Base-by-base conservation (phyloP, 2,888 invertebrate genomes). In the Halictus quadricinctus region DNA sequence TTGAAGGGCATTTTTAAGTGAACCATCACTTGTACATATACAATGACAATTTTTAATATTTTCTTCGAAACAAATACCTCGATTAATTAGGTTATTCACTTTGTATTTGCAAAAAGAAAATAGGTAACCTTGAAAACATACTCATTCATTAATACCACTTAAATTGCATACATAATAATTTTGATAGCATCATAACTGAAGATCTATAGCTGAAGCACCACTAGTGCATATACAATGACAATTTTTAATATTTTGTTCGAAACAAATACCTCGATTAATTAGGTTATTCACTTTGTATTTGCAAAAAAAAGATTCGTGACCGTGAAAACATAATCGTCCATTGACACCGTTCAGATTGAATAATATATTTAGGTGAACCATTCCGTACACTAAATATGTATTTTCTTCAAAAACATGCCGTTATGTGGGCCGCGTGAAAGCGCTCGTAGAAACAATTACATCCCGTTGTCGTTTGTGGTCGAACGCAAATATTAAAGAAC, bases 401-500 rank as follows among this genome's bases (percentile, higher is more conserved):
- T 29, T 64, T 13, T 13, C 1, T 64, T 25, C 6, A 64, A 29
- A 64, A 64, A 25, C 7, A 25, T 15, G 25, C 12, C 15, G 2
- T 29, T 64, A 25, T 15, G 13, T 7, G n/a, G 15, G 6, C 25
- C 29, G 15, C 5, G 6, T 15, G 25, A 60, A 25, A 6, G 25
- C 25, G 15, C n/a, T n/a, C 12, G 60, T 13, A 13, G 25, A 25
- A 29, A 29, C 29, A 2, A 18, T 21, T 66, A 36, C 15, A 36
- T 76, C 15, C 54, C 13, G 54, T 36, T 29, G 69, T 54, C 18
- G n/a, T 54, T 72, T 6, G 15, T 4, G 25, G 46, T 21, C 50
- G 64, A 60, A 18, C 46, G 54, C 41, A 64, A 76, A 78, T 84
- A 84, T 78, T 76, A n/a, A n/a, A 21, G 76, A 83, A 79, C 72